Percentiles rank a stretch among this genome's conserved stretches.
These are phyloP conservation scores for Psettodes erumei DNA, from an alignment of 2,113 vertebrate genomes.

Conservation along the genomic window DNA sequence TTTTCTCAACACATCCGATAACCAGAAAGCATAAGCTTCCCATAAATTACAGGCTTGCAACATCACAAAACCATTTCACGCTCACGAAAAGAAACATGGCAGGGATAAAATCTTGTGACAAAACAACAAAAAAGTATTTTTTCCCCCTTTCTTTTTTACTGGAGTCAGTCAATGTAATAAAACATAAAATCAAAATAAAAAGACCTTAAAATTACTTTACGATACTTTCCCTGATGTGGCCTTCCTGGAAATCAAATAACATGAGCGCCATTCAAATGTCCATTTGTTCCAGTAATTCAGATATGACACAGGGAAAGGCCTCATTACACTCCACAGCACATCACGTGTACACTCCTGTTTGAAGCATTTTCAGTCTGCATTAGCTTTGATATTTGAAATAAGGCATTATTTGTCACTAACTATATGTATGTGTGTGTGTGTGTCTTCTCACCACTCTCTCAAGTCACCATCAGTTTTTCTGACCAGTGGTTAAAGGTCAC, in stretches of 20 bases:
- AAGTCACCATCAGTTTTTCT: not conserved
- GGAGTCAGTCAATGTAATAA: not conserved
- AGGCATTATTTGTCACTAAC: not conserved
- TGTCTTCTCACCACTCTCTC: not conserved
- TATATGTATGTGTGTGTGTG: no score
- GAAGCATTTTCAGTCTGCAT: conserved; percentile 36
- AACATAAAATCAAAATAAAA: no score
- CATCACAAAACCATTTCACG: conserved; percentile 24
- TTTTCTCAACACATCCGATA: conserved; percentile 54
- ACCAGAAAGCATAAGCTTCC: conserved; percentile 58
- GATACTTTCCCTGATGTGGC: conserved; percentile 1
- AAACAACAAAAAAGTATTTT: not conserved
- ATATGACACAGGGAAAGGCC: conserved; percentile 51
- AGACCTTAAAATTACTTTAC: not conserved
- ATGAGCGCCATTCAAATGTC: conserved; percentile 51
- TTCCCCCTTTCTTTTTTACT: not conserved
- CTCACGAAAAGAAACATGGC: conserved; percentile 5
- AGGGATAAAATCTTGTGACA: not conserved
- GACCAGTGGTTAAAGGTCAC: not conserved
- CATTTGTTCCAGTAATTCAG: conserved; percentile 61
- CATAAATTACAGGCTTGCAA: conserved; percentile 56
- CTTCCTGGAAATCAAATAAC: conserved; percentile 56
- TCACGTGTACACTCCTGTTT: not conserved
- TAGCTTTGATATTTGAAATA: not conserved
- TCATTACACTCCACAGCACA: conserved; percentile 18